These are phyloP conservation scores for Phymatocera aterrima DNA, from an alignment of 2,888 invertebrate genomes.

Conservation along the genomic window DNA sequence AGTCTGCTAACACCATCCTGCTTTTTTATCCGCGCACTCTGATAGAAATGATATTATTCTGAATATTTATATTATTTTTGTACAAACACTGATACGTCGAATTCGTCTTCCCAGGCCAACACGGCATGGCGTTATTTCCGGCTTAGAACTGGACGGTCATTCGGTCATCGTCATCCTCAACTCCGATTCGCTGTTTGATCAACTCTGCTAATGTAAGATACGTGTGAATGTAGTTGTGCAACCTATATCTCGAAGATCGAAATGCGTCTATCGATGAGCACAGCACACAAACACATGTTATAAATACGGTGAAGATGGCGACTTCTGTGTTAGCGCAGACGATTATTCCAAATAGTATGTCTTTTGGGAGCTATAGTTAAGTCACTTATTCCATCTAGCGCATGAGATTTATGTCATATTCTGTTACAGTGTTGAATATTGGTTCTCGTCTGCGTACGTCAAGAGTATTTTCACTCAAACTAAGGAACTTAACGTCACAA, in stretches of 20 bases:
- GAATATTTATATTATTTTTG: slow-evolving; percentile 40
- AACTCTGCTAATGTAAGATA: background rate
- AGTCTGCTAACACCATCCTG: slow-evolving; percentile 99
- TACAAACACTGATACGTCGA: slow-evolving; percentile 49
- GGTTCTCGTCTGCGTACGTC: slow-evolving; percentile 48
- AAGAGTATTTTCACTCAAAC: slow-evolving; percentile 43
- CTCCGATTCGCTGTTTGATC: slow-evolving; percentile 9
- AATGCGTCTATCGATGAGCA: background rate
- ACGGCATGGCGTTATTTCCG: slow-evolving; percentile 58
- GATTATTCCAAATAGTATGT: slow-evolving; percentile 55
- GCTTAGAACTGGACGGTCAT: slow-evolving; percentile 7
- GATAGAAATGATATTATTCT: background rate
- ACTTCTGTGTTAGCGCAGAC: slow-evolving; percentile 54
- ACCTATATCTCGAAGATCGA: background rate
- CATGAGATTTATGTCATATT: background rate
- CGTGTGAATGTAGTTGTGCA: background rate
- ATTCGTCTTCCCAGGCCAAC: slow-evolving; percentile 56
- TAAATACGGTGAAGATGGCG: slow-evolving; percentile 52
- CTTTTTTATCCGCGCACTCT: slow-evolving; percentile 39
- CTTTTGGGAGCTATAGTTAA: background rate
- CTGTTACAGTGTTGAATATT: slow-evolving; percentile 47
- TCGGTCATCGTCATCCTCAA: background rate
- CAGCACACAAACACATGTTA: background rate
- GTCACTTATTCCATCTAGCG: background rate
- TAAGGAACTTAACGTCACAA: slow-evolving; percentile 54